A percentile compares a stretch with the other conserved stretches of the same genome.
These are phyloP conservation scores for Chinchilla lanigera DNA, from an alignment of 2,113 vertebrate genomes.

Conservation along the genomic window DNA sequence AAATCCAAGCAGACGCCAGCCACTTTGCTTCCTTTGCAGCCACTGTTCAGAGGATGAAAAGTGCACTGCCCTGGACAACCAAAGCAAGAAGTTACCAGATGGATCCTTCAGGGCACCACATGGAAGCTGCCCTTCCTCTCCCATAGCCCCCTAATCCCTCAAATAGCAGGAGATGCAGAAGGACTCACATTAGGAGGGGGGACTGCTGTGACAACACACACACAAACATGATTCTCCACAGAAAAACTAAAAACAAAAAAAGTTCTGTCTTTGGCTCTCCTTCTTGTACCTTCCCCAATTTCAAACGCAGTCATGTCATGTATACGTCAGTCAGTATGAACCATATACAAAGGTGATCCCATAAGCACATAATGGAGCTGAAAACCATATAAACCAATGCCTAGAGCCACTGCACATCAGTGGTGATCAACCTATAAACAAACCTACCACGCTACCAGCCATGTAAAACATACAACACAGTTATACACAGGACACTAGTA, in stretches of 20 bases:
- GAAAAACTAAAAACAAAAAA: neutral
- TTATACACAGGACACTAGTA: neutral
- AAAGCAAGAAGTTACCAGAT: too few species aligned
- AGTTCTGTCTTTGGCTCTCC: neutral
- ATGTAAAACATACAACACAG: neutral
- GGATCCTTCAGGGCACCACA: rapidly evolving
- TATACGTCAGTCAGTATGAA: neutral
- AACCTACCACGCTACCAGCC: neutral
- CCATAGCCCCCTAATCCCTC: neutral
- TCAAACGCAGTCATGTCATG: neutral
- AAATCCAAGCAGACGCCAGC: neutral
- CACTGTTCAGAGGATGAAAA: neutral
- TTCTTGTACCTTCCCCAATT: neutral
- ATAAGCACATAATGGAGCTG: neutral
- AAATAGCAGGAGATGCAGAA: neutral
- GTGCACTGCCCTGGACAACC: rapidly evolving
- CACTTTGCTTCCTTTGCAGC: neutral
- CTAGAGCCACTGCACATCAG: neutral
- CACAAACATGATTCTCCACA: neutral
- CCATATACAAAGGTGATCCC: neutral
- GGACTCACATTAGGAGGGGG: neutral
- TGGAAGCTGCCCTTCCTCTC: neutral
- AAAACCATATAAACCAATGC: neutral
- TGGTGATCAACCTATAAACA: neutral
- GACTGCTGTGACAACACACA: neutral